Conservation (phyloP, 1,140 invertebrate species). For the Limonius californicus region DNA sequence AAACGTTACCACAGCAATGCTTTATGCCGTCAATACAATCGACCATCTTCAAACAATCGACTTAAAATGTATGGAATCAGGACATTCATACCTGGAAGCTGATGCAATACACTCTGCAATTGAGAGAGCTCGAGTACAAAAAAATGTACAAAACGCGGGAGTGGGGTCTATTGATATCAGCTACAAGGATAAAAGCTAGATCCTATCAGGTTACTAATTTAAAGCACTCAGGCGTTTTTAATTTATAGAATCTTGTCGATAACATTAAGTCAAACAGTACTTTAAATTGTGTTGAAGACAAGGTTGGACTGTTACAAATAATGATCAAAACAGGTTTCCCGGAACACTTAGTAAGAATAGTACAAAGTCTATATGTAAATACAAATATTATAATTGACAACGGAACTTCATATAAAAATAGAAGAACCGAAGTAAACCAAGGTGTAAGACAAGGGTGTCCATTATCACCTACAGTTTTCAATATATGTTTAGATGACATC, state of each 20-base stretch:
- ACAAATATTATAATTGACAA: no score
- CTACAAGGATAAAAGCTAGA: not conserved
- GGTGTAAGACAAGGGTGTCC: no score
- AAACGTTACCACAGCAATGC: constrained; percentile 15
- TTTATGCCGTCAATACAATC: constrained; percentile 18
- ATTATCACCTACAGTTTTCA: no score
- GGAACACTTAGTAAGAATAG: no score
- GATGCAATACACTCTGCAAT: constrained; percentile 39
- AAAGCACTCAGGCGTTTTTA: not conserved
- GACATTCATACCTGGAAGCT: constrained; percentile 44
- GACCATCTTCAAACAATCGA: constrained; percentile 16
- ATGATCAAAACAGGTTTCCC: no score
- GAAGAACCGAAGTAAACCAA: no score
- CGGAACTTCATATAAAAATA: no score
- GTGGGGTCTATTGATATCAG: not conserved
- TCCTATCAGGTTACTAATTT: not conserved
- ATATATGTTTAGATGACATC: no score
- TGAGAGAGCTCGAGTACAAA: constrained; percentile 17
- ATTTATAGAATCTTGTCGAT: not conserved
- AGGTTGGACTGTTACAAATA: not conserved
- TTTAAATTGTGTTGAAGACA: not conserved
- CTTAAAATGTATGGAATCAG: constrained; percentile 42
- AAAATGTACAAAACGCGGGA: not conserved
- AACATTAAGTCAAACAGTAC: not conserved
- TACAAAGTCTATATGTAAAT: no score